A percentile compares a stretch with the other conserved stretches of the same genome.
phyloP scores from a whole-genome alignment of 2,888 invertebrate genomes.

The Andrena flavipes region DNA sequence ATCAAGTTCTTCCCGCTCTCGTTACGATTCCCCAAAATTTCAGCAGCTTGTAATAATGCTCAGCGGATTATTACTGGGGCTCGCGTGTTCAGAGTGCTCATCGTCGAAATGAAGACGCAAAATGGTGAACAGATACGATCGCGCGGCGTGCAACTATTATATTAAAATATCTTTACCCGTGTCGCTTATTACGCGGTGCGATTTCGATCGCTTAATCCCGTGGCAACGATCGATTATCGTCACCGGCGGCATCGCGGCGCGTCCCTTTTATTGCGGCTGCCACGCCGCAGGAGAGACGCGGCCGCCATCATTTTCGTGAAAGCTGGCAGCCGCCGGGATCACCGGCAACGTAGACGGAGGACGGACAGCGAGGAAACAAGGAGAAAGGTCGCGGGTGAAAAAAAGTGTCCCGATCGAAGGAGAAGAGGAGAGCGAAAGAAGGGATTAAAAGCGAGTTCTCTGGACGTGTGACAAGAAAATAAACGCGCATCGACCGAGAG shows the following conservation, averaged over 20 bases:
- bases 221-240: constrained; percentile 63
- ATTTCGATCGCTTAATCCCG: constrained; percentile 58
- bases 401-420: background rate
- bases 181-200: constrained; percentile 44
- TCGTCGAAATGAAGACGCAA: constrained; percentile 16
- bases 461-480: constrained; percentile 1
- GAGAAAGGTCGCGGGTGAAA: constrained; percentile 8
- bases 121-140: constrained; percentile 23
- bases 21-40: no score
- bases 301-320: constrained; percentile 75
- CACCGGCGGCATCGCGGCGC: constrained; percentile 51
- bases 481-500: background rate
- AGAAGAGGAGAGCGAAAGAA: background rate
- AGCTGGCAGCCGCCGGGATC: constrained; percentile 62
- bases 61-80: no score
- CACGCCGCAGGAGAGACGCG: constrained; percentile 48
- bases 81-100: background rate
- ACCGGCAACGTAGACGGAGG: constrained; percentile 37
- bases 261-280: constrained; percentile 52
- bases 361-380: constrained; percentile 36
- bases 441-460: background rate
- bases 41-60: no score
- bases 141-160: constrained; percentile 21
- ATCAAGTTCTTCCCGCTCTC: no score
- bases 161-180: constrained; percentile 25